Evolutionary conservation across 2,797 vertebrate genomes (phyloP).

Genomic region (Gastrophryne carolinensis): DNA sequence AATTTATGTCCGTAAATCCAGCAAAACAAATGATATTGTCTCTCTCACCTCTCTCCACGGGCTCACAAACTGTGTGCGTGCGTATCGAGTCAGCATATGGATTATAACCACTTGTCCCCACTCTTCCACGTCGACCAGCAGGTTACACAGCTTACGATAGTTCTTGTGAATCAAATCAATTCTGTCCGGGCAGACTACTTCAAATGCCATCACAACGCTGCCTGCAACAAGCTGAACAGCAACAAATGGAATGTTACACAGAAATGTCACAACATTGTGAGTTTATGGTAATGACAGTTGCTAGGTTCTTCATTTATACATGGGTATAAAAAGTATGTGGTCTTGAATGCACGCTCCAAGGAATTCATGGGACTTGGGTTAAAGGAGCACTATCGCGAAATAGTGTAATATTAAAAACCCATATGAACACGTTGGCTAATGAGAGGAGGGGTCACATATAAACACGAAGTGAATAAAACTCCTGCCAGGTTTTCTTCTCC

Average conservation of each 20-base stretch:
- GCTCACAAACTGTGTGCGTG: conserved; percentile 90
- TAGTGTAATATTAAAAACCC: no score
- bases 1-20: conserved; percentile 42
- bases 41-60: conserved; percentile 89
- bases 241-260: background rate
- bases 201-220: conserved; percentile 96
- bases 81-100: conserved; percentile 95
- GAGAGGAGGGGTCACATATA: no score
- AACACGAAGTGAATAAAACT: no score
- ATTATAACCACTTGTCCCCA: conserved; percentile 98
- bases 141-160: conserved; percentile 94
- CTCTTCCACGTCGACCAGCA: conserved; percentile 95
- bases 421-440: no score
- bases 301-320: no score
- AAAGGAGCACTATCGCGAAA: no score
- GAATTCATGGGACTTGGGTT: no score
- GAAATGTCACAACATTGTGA: no score
- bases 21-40: background rate
- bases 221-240: conserved; percentile 90
- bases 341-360: no score
- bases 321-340: no score
- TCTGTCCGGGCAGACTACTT: conserved; percentile 95
- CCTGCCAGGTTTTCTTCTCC: no score
- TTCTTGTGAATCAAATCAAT: conserved; percentile 98
- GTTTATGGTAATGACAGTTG: no score